Evolutionary conservation across 2,888 invertebrate species (phyloP), one percentile per base, ranked within the genome.

Genomic region (Phaedon cochleariae): DNA sequence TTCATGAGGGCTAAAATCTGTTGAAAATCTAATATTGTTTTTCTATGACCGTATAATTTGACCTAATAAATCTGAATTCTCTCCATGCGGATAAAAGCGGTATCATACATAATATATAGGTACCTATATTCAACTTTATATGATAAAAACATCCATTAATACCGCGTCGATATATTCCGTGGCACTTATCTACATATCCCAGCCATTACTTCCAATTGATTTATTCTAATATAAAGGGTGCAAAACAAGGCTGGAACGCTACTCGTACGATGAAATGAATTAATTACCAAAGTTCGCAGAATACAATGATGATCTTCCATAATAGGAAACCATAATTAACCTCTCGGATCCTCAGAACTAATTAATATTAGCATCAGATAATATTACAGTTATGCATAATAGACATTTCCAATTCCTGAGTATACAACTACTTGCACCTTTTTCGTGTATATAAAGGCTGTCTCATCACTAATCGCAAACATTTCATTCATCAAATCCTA

Each of bases 221-320:
- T 66, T 66, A 51, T 51, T 57, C 57, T 45, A 45, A 68, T 61
- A 52, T 41, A 51, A 57, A 53, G 46, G 52, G 59, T 29, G 58
- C 69, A 67, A 66, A 69, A 69, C 66, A 69, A 7, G 57, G 46
- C 37, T 31, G 64, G 66, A 66, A 64, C 53, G 31, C 64, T 53
- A 62, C 66, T 57, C 59, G 41, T 45, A 48, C 41, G 62, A 59
- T 64, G 64, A 55, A 59, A 55, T 58, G 58, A 66, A 64, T 66
- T 66, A 66, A 66, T 69, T 66, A 64, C 66, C 57, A 61, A 67
- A 66, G 69, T 69, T 69, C 48, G 52, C 46, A 17, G 60, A 62
- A 64, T 60, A 69, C 62, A 67, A 66, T 69, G 52, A 66, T 69
- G 59, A 65, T 57, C 53, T 59, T 48, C 59, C 55, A 20, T 57